Evolutionary conservation across 1,140 invertebrate species (phyloP).

Genomic region (Ceratina japonica): DNA sequence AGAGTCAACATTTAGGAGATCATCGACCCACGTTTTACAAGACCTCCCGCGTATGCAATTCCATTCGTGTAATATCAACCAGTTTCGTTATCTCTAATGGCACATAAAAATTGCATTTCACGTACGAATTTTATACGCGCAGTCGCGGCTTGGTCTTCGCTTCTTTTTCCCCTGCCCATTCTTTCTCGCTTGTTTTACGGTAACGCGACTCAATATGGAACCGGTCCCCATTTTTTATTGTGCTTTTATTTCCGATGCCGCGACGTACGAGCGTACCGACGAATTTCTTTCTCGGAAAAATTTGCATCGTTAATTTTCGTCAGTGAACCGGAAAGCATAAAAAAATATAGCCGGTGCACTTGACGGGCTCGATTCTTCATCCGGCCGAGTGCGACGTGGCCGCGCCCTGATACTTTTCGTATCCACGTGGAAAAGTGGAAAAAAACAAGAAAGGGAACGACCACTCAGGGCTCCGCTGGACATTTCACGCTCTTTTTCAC

Average conservation of each 20-base stretch:
- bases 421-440: neutral
- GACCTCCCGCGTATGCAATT: neutral
- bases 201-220: neutral
- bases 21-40: neutral
- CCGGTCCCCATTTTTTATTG: neutral
- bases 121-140: neutral
- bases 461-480: neutral
- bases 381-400: neutral
- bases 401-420: neutral
- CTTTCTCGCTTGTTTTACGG: neutral
- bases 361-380: conserved; percentile 20
- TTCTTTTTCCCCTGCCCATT: neutral
- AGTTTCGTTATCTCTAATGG: too few species aligned
- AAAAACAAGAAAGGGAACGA: neutral
- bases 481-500: neutral
- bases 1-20: neutral
- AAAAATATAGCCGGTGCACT: conserved; percentile 26
- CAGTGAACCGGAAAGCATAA: neutral
- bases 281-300: conserved; percentile 1
- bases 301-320: conserved; percentile 35
- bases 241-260: neutral
- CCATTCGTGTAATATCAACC: neutral
- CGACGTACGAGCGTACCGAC: neutral
- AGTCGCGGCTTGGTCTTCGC: neutral
- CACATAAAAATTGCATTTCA: neutral